A percentile compares a stretch with the other conserved stretches of the same genome.
Evolutionary conservation across 1,140 invertebrate species (phyloP).

Genomic region (Heliconius nattereri): DNA sequence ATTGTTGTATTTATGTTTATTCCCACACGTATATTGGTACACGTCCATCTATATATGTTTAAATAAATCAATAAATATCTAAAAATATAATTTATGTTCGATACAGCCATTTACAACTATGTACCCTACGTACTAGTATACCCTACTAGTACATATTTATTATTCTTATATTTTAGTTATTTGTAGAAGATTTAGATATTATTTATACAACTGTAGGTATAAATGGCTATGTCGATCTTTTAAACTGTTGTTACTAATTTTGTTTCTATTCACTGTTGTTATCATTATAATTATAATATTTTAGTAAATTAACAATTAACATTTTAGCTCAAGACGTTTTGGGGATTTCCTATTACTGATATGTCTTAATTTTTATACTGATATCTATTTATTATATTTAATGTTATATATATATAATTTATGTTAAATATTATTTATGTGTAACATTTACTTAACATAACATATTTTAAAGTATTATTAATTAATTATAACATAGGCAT

Average conservation of each 20-base stretch:
- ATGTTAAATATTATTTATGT: background rate
- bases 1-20: conserved; percentile 8
- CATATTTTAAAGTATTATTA: background rate
- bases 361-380: background rate
- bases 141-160: too few species aligned
- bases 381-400: background rate
- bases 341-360: background rate
- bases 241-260: background rate
- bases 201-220: background rate
- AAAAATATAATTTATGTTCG: background rate
- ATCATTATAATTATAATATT: background rate
- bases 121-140: too few species aligned
- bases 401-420: background rate
- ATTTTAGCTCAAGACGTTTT: background rate
- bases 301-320: too few species aligned
- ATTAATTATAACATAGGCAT: background rate
- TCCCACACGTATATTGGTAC: background rate
- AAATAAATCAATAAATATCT: background rate
- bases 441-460: background rate
- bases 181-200: background rate
- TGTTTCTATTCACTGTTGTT: background rate
- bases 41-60: background rate
- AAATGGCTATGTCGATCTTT: background rate
- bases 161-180: background rate
- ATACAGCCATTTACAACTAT: background rate